Evolutionary conservation across 1,140 invertebrate genomes (phyloP), one percentile per base, ranked within the genome.

Genomic region (Saccostrea echinata): DNA sequence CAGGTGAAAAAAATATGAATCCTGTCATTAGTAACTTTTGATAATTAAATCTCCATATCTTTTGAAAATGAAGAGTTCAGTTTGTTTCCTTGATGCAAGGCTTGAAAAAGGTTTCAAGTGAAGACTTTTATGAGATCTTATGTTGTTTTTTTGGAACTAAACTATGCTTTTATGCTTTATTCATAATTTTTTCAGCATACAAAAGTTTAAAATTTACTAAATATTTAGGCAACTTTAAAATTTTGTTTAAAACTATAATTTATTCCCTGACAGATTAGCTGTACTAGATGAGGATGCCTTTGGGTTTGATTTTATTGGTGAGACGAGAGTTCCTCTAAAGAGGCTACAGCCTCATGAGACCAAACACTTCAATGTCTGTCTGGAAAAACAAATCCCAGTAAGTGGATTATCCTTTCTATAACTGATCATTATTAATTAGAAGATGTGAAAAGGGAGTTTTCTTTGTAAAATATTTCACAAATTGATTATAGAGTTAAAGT

Each of bases 301-400:
- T 94, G 97, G 97, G 51, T 96, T 97, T 92, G 97, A 98, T 94
- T 97, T 97, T 93, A 96, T 98, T 88, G 97, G 97, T n/a, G 97
- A 97, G 92, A 96, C 96, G 3, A 95, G 96, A 89, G 96, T 97
- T 43, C 95, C 96, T 21, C 94, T 98, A 81, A 96, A 96, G 88
- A 95, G 96, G 92, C 92, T 97, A 33, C 95, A 95, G 90, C 94
- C 96, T 84, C 96, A 97, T 93, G 96, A 97, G 94, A 96, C 96
- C 57, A 96, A 96, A 91, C 94, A 95, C 87, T 96, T 97, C 92
- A 96, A 95, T 91, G 94, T 97, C 24, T 96, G 95, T 90, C 93
- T 97, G 35, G 96, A 97, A 91, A 95, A 96, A 91, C 96, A 95
- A 84, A 92, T 95, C 51, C 95, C 94, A 68, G 95, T 96, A 90